phyloP scores from a whole-genome alignment of 1,140 invertebrate genomes.

The Lepidurus arcticus region DNA sequence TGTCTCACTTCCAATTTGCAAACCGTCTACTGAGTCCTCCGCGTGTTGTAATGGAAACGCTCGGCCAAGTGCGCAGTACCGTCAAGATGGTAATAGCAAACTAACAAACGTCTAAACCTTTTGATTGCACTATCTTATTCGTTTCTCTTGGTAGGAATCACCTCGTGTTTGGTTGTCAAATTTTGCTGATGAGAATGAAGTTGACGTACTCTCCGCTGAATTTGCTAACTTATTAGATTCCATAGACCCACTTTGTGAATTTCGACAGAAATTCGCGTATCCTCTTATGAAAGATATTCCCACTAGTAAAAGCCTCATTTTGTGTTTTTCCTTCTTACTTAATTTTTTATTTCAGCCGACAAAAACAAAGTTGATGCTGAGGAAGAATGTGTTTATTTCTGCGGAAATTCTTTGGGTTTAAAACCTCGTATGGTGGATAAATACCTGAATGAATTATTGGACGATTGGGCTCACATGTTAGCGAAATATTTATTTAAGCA shows the following conservation, averaged over 20 bases:
- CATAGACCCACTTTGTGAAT: slow-evolving; percentile 43
- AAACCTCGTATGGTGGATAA: slow-evolving; percentile 46
- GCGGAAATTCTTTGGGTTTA: slow-evolving; percentile 54
- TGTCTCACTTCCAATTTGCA: not conserved
- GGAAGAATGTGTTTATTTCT: slow-evolving; percentile 53
- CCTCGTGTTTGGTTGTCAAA: not conserved
- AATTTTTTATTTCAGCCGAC: slow-evolving; percentile 41
- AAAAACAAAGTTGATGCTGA: slow-evolving; percentile 42
- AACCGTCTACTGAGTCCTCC: too few relatives aligned
- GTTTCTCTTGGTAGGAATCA: not conserved
- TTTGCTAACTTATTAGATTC: slow-evolving; percentile 47
- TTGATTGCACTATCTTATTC: too few relatives aligned
- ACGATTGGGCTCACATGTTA: slow-evolving; percentile 50
- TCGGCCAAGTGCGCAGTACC: too few relatives aligned
- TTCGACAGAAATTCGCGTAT: slow-evolving; percentile 45
- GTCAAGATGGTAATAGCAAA: too few relatives aligned
- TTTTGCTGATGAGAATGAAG: slow-evolving; percentile 31
- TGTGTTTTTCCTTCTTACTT: not conserved
- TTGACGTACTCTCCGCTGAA: slow-evolving; percentile 35
- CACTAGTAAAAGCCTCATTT: slow-evolving; percentile 41
- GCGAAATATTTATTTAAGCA: slow-evolving; percentile 30
- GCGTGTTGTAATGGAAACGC: too few relatives aligned
- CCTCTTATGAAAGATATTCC: slow-evolving; percentile 46
- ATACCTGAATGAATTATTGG: slow-evolving; percentile 45
- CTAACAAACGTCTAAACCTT: too few relatives aligned